Percentiles rank a stretch among this genome's conserved stretches.
Conservation (phyloP, 2,888 invertebrate genomes). For the Cyclophora albipunctata region DNA sequence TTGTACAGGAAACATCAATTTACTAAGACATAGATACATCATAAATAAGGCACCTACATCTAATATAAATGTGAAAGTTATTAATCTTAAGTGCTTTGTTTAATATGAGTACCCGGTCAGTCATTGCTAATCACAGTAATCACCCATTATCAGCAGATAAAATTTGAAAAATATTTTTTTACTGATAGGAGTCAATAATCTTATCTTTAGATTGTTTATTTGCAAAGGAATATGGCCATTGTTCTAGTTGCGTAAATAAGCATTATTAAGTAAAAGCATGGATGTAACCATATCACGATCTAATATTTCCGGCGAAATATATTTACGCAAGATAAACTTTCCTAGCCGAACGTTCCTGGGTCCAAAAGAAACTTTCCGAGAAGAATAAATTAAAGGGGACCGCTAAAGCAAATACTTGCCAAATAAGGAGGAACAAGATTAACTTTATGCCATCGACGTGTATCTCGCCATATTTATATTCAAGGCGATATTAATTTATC, state of each 20-base stretch:
- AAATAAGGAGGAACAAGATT: conserved; percentile 39
- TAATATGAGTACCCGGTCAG: too few relatives aligned
- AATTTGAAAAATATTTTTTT: too few relatives aligned
- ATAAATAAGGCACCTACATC: too few relatives aligned
- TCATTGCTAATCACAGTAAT: too few relatives aligned
- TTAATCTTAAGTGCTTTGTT: too few relatives aligned
- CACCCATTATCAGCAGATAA: too few relatives aligned
- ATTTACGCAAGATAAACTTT: conserved; percentile 37
- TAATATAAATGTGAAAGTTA: too few relatives aligned
- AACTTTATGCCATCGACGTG: conserved; percentile 30
- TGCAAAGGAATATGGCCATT: background rate
- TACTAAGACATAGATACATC: too few relatives aligned
- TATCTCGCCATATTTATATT: conserved; percentile 28
- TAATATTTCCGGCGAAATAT: conserved; percentile 28
- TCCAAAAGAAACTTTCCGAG: conserved; percentile 30
- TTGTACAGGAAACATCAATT: background rate
- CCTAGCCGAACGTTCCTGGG: conserved; percentile 27
- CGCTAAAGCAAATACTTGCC: conserved; percentile 32
- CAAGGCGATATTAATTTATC: conserved; percentile 33
- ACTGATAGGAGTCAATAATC: too few relatives aligned
- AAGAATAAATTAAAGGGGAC: conserved; percentile 37
- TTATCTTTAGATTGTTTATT: too few relatives aligned
- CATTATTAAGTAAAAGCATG: conserved; percentile 14
- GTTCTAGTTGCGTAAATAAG: too few relatives aligned
- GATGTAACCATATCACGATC: conserved; percentile 25